A percentile compares a stretch with the other conserved stretches of the same genome.
phyloP scores from a whole-genome alignment of 2,797 vertebrate species.

The Oryzias dopingdopingensis region DNA sequence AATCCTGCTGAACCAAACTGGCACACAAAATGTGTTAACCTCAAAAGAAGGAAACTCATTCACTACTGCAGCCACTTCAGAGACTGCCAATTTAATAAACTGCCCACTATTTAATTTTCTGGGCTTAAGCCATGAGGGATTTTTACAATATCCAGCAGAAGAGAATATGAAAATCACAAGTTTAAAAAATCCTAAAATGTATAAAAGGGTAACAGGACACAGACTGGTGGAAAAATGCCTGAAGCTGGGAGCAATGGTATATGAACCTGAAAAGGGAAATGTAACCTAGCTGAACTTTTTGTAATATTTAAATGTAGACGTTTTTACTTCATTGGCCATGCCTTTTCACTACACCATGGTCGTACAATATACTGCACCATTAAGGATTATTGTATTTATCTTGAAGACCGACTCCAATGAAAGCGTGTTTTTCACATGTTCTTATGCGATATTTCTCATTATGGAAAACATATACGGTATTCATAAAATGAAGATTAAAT shows the following conservation, averaged over 20 bases:
- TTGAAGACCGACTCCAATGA: slow-evolving; percentile 11
- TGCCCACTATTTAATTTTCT: slow-evolving; percentile 69
- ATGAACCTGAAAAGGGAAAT: slow-evolving; percentile 37
- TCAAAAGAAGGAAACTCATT: slow-evolving; percentile 34
- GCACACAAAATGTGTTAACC: slow-evolving; percentile 22
- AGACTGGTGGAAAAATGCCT: slow-evolving; percentile 37
- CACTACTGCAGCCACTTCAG: slow-evolving; percentile 49
- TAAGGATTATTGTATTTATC: slow-evolving; percentile 7
- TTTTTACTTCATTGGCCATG: slow-evolving; percentile 27
- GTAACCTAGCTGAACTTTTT: slow-evolving; percentile 22
- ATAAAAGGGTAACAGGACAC: slow-evolving; percentile 22
- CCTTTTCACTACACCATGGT: slow-evolving; percentile 23
- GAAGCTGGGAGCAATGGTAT: slow-evolving; percentile 34
- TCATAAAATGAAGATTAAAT: too few relatives aligned
- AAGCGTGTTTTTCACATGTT: too few relatives aligned
- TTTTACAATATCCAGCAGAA: slow-evolving; percentile 69
- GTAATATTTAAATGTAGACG: slow-evolving; percentile 27
- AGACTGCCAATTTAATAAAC: slow-evolving; percentile 72
- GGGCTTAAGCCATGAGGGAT: slow-evolving; percentile 67
- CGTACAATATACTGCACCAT: slow-evolving; percentile 7
- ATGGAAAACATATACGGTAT: too few relatives aligned
- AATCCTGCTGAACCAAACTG: slow-evolving; percentile 19
- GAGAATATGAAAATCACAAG: slow-evolving; percentile 70
- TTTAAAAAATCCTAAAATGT: slow-evolving; percentile 44
- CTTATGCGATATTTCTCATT: too few relatives aligned